Conservation (phyloP, 2,797 vertebrate genomes). For the Pachyuromys duprasi region DNA sequence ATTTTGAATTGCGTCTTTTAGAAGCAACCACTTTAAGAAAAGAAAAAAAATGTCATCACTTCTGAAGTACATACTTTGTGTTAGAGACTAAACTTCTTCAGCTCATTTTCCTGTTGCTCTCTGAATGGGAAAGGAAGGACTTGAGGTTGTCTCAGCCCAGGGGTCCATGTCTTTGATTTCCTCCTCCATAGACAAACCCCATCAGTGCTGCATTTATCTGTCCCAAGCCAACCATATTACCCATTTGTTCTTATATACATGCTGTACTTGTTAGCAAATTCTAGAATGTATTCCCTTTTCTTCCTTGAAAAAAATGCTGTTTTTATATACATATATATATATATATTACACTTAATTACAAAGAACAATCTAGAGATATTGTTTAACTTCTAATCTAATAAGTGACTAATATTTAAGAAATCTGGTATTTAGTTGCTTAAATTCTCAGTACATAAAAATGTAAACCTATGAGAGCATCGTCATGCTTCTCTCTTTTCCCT, state of each 20-base stretch:
- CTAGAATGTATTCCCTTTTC: constrained; percentile 1
- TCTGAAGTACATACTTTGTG: constrained; percentile 37
- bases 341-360: neutral
- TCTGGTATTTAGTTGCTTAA: neutral
- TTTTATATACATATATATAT: neutral
- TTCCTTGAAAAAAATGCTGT: neutral
- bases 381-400: constrained; percentile 44
- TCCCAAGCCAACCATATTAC: neutral
- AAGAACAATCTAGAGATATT: neutral
- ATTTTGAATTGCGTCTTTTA: constrained; percentile 70
- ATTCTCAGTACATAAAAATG: constrained; percentile 28
- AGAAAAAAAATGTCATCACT: neutral
- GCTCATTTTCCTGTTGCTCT: constrained; percentile 26
- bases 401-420: constrained; percentile 6
- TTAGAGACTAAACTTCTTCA: constrained; percentile 36
- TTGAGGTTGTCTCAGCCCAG: neutral
- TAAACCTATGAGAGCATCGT: neutral
- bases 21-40: constrained; percentile 60
- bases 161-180: neutral
- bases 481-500: constrained; percentile 1
- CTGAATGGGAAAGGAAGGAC: neutral
- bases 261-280: neutral
- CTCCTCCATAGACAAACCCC: neutral
- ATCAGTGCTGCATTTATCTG: neutral
- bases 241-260: neutral